These are phyloP conservation scores for Mamestra brassicae DNA, from an alignment of 2,888 invertebrate species.

Conservation along the genomic window DNA sequence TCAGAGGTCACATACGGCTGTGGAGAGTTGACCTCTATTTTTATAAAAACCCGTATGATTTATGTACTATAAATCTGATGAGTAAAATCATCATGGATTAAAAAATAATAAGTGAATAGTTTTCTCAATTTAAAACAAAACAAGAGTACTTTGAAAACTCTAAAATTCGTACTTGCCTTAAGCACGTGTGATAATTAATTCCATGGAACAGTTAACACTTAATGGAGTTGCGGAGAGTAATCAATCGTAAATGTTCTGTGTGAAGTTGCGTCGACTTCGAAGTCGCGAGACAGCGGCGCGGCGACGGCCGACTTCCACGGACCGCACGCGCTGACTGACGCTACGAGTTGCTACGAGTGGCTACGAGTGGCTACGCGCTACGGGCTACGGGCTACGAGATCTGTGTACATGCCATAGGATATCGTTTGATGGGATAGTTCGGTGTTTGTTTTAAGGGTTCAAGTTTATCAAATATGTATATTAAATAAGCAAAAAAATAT, in stretches of 20 bases:
- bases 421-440: neutral
- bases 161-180: slow-evolving; percentile 70
- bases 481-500: neutral
- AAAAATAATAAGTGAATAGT: neutral
- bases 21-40: slow-evolving; percentile 68
- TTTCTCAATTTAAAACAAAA: slow-evolving; percentile 6
- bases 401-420: slow-evolving; percentile 27
- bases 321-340: slow-evolving; percentile 83
- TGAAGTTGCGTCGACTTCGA: slow-evolving; percentile 71
- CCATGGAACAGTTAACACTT: slow-evolving; percentile 70
- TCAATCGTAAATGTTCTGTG: slow-evolving; percentile 65
- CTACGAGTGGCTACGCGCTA: slow-evolving; percentile 73
- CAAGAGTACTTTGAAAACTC: slow-evolving; percentile 35
- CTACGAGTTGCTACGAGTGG: slow-evolving; percentile 69
- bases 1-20: slow-evolving; percentile 45
- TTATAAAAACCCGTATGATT: slow-evolving; percentile 39
- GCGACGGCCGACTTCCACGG: slow-evolving; percentile 82
- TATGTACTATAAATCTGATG: neutral
- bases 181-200: slow-evolving; percentile 52
- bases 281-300: slow-evolving; percentile 71
- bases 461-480: neutral
- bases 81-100: neutral
- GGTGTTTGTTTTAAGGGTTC: neutral
- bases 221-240: slow-evolving; percentile 65
- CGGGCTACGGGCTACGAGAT: slow-evolving; percentile 69